Base-by-base conservation (phyloP, 2,888 invertebrate species). In the Thysanoteuthis rhombus region DNA sequence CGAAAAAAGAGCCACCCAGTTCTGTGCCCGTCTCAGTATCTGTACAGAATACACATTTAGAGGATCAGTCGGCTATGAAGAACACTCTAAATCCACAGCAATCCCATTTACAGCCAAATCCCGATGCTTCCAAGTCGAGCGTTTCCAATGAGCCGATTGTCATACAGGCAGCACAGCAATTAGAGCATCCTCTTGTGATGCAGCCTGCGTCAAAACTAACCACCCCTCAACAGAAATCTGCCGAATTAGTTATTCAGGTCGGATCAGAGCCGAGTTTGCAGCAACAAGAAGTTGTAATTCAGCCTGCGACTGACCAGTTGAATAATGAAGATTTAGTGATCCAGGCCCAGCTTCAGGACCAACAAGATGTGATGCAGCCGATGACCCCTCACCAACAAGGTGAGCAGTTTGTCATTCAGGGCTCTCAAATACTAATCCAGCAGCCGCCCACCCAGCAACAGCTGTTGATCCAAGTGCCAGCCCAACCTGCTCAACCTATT, bases 401-500 rank as follows among this genome's bases (percentile, higher is more conserved):
- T 39, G 89, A 90, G 5, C 93, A 40, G 45, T 52, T 89, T 58
- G 91, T 52, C 89, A 93, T 45, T 42, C 40, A 93, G 92, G 45
- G 39, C 52, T 47, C 40, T 47, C 90, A 92, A 36, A 40, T 92
- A 58, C 89, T 89, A 32, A 25, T 36, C 36, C 93, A 94, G 93
- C 94, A 93, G 92, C 90, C 38, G 42, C 36, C 39, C 42, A 91
- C 45, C 89, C 91, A 94, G 45, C 94, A 52, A 38, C 93, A 94
- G 36, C 93, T 93, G 89, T 94, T 93, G 92, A 89, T 91, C 89
- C 94, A 94, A n/a, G 93, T 94, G 92, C 94, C 93, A 92, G 36
- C 47, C 92, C 93, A 89, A 38, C 93, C 93, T 16, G 90, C 92
- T 40, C 93, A 94, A 36, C 92, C 93, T 45, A 93, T 93, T 89